Evolutionary conservation across 2,113 vertebrate species (phyloP).

Genomic region (Mohoua ochrocephala): DNA sequence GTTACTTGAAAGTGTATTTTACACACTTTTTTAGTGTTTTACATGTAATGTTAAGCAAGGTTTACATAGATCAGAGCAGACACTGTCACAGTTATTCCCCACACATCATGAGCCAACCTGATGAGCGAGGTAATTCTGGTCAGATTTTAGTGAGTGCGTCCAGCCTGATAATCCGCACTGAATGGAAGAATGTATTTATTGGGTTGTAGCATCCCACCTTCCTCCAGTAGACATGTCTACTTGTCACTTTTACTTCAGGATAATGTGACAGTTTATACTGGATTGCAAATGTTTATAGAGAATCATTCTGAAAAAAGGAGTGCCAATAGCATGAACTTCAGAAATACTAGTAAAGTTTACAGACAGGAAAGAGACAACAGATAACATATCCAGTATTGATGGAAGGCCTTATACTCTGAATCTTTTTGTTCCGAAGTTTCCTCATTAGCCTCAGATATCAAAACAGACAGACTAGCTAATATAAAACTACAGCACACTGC

Average conservation of each 20-base stretch:
- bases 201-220: neutral
- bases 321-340: neutral
- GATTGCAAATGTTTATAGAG: neutral
- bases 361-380: neutral
- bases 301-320: neutral
- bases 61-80: neutral
- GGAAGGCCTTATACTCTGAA: neutral
- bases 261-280: neutral
- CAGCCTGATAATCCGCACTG: neutral
- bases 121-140: neutral
- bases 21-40: neutral
- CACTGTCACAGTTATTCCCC: neutral
- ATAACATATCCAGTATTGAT: neutral
- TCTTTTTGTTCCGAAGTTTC: neutral
- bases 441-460: neutral
- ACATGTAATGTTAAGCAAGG: neutral
- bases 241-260: neutral
- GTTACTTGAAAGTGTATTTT: neutral
- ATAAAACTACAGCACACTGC: neutral
- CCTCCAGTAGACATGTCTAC: neutral
- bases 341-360: neutral
- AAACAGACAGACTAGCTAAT: neutral
- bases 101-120: neutral
- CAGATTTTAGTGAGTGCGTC: neutral
- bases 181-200: neutral